Base-by-base conservation (phyloP, 2,797 vertebrate species). In the Diplodus sargus region DNA sequence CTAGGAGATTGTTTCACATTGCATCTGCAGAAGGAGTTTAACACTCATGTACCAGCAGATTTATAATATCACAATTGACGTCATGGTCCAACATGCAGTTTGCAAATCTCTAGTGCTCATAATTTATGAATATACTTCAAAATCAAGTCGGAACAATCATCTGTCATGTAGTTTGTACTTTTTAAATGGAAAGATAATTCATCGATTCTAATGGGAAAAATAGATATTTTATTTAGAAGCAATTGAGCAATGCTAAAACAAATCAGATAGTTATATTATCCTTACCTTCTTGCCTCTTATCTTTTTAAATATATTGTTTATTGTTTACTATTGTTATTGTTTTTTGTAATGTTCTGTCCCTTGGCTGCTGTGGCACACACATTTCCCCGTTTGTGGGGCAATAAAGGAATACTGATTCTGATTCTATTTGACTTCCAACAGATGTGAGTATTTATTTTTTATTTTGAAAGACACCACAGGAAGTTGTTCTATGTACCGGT, bases 391-490 rank as follows among this genome's bases (percentile, higher is more conserved):
- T 25, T 25, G 25, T 25, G 25, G 25, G 25, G 3, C 25, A 25
- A 25, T 25, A 25, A 25, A 25, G 25, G 25, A 25, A 25, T 25
- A 25, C 25, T 25, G 25, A 25, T 25, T 25, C 25, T 25, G 25
- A 25, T 39, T 39, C 11, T 39, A 39, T 39, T 2, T 16, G 17
- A 62, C 3, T 16, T 15, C 7, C 3, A 16, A 17, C 16, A 16
- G 34, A 17, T 15, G 45, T 47, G 20, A 4, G 4, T 53, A 5
- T 28, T 18, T 8, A 51, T 11, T 10, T 39, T 52, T 74, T 81
- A 79, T 81, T 85, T 74, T 77, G 84, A 84, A 62, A 74, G 25
- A 5, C 1, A 0, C 2, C 0, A 51, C 17, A 47, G 71, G 75
- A 81, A 76, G 52, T 52, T 14, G 39, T 16, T n/a, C 5, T 4